Conservation (phyloP, 1,140 invertebrate genomes). For the Druon quercuslanigerum region DNA sequence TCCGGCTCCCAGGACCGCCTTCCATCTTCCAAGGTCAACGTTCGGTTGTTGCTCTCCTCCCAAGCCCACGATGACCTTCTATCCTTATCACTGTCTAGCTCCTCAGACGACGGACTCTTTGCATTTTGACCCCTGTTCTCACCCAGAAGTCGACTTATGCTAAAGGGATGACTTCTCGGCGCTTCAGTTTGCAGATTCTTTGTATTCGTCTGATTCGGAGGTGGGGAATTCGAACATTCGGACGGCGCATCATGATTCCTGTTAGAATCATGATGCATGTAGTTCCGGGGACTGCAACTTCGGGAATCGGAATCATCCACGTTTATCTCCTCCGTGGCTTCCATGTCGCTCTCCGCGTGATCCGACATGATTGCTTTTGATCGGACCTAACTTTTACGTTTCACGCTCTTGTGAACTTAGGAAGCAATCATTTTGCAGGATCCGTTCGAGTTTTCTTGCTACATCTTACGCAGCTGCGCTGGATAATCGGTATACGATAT, state of each 20-base stretch:
- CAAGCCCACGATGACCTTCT: slow-evolving; percentile 65
- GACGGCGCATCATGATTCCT: slow-evolving; percentile 52
- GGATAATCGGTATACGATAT: not conserved
- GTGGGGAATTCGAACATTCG: slow-evolving; percentile 66
- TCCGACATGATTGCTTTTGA: slow-evolving; percentile 64
- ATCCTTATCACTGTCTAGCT: slow-evolving; percentile 61
- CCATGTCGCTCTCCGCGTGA: slow-evolving; percentile 68
- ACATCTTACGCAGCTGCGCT: not conserved
- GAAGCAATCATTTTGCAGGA: not conserved
- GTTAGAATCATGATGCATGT: slow-evolving; percentile 43
- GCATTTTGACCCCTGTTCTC: slow-evolving; percentile 52
- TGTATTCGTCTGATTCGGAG: slow-evolving; percentile 55
- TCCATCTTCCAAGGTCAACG: slow-evolving; percentile 59
- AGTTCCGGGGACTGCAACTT: slow-evolving; percentile 66
- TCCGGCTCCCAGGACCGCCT: slow-evolving; percentile 67
- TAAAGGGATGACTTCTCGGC: slow-evolving; percentile 73
- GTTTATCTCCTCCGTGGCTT: slow-evolving; percentile 72
- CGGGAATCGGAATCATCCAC: slow-evolving; percentile 71
- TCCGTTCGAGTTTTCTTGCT: slow-evolving; percentile 1
- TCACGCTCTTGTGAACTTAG: not conserved
- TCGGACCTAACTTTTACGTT: not conserved
- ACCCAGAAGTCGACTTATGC: slow-evolving; percentile 75
- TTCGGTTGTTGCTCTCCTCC: slow-evolving; percentile 65
- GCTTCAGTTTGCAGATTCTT: slow-evolving; percentile 61
- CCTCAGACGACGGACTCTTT: slow-evolving; percentile 65